A percentile compares a stretch with the other conserved stretches of the same genome.
Evolutionary conservation across 2,888 invertebrate species (phyloP).

Genomic region (Ormyrus rosae): DNA sequence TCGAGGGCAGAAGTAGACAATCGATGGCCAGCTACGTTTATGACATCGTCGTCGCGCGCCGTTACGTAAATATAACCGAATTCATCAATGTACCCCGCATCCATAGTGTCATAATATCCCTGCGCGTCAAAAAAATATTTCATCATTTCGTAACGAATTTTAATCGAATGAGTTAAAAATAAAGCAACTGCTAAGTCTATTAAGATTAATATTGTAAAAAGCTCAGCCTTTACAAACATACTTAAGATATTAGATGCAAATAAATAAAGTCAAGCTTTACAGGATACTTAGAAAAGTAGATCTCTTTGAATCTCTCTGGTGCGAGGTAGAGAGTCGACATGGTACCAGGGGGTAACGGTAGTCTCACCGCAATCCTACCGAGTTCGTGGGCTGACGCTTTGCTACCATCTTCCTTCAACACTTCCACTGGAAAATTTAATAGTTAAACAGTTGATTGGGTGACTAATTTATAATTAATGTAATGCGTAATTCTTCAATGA

Average conservation of each 20-base stretch:
- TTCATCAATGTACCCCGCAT: constrained; percentile 91
- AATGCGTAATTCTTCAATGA: too few species aligned
- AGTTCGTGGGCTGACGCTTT: constrained; percentile 84
- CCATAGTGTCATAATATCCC: constrained; percentile 97
- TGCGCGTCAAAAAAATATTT: constrained; percentile 66
- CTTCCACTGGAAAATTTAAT: constrained; percentile 78
- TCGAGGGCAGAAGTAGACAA: constrained; percentile 93
- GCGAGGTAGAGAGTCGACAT: constrained; percentile 89
- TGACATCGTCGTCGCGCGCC: constrained; percentile 94
- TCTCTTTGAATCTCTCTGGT: constrained; percentile 86
- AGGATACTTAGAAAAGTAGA: constrained; percentile 89
- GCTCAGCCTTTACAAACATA: too few species aligned
- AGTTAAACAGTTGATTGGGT: neutral
- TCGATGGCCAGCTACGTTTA: constrained; percentile 96
- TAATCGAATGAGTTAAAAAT: too few species aligned
- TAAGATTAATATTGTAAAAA: too few species aligned
- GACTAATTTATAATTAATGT: too few species aligned
- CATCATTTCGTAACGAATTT: neutral
- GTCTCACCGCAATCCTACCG: constrained; percentile 88
- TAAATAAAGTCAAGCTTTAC: constrained; percentile 77
- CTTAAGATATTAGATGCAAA: too few species aligned
- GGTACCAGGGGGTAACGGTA: constrained; percentile 93
- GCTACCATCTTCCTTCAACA: constrained; percentile 83
- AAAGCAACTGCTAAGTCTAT: too few species aligned
- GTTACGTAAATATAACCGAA: constrained; percentile 92